These are phyloP conservation scores for Sinonovacula constricta DNA, from an alignment of 1,140 invertebrate species.

Conservation along the genomic window DNA sequence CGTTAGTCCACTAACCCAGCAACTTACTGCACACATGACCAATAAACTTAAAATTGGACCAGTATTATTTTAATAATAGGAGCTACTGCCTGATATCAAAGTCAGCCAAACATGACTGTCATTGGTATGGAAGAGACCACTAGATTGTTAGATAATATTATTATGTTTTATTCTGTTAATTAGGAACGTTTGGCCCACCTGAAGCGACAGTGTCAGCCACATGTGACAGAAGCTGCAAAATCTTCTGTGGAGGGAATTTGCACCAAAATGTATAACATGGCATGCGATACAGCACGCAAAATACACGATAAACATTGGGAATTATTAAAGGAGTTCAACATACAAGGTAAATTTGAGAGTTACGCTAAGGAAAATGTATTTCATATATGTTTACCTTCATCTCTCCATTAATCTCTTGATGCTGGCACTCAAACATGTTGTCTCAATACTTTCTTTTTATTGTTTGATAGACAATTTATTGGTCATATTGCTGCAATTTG, in stretches of 20 bases:
- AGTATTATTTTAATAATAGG: neutral
- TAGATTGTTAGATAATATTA: neutral
- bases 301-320: conserved; percentile 92
- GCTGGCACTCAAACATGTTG: too few species aligned
- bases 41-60: too few species aligned
- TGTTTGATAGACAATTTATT: too few species aligned
- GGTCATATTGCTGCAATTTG: too few species aligned
- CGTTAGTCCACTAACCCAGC: too few species aligned
- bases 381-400: too few species aligned
- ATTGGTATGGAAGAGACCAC: neutral
- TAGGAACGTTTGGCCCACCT: conserved; percentile 80
- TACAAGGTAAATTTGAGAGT: conserved; percentile 63
- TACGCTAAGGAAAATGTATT: too few species aligned
- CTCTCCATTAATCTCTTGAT: too few species aligned
- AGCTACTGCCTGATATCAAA: neutral
- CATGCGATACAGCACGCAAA: conserved; percentile 94
- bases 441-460: too few species aligned
- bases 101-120: neutral
- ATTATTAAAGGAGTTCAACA: conserved; percentile 88
- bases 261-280: conserved; percentile 94
- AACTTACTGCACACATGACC: too few species aligned
- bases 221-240: conserved; percentile 95
- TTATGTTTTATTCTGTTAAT: conserved; percentile 14
- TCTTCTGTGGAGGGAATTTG: conserved; percentile 97
- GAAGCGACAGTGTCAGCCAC: conserved; percentile 95